Evolutionary conservation across 2,888 invertebrate genomes (phyloP).

Genomic region (Thecocarcelia acutangulata): DNA sequence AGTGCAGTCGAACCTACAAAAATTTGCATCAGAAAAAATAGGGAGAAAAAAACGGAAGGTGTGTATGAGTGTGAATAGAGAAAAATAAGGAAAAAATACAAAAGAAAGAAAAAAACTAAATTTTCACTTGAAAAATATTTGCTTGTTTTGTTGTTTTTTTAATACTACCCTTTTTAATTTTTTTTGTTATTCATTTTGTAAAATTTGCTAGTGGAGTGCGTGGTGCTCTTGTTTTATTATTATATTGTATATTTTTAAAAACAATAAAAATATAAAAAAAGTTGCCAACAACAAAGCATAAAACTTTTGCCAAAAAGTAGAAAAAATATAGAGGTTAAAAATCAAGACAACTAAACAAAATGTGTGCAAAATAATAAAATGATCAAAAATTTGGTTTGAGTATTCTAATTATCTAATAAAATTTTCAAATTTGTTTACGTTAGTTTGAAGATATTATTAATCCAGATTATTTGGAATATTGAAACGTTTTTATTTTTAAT

Average conservation of each 20-base stretch:
- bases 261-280: background rate
- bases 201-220: background rate
- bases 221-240: constrained; percentile 1
- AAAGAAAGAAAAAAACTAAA: constrained; percentile 8
- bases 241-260: background rate
- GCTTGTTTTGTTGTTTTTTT: constrained; percentile 39
- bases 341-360: constrained; percentile 1
- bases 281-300: background rate
- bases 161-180: too few species aligned
- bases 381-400: too few species aligned
- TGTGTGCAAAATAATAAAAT: constrained; percentile 27
- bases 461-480: too few species aligned
- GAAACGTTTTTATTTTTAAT: too few species aligned
- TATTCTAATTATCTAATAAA: too few species aligned
- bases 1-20: constrained; percentile 12
- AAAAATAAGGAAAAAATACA: constrained; percentile 35
- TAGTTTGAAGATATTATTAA: too few species aligned
- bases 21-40: constrained; percentile 44
- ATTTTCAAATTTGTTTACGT: too few species aligned
- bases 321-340: constrained; percentile 25
- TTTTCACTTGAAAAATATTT: constrained; percentile 35
- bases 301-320: constrained; percentile 20
- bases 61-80: constrained; percentile 62
- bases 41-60: constrained; percentile 53
- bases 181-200: constrained; percentile 20